Evolutionary conservation across 2,888 invertebrate genomes (phyloP), one percentile per base, ranked within the genome.

Genomic region (Eupithecia vulgata): DNA sequence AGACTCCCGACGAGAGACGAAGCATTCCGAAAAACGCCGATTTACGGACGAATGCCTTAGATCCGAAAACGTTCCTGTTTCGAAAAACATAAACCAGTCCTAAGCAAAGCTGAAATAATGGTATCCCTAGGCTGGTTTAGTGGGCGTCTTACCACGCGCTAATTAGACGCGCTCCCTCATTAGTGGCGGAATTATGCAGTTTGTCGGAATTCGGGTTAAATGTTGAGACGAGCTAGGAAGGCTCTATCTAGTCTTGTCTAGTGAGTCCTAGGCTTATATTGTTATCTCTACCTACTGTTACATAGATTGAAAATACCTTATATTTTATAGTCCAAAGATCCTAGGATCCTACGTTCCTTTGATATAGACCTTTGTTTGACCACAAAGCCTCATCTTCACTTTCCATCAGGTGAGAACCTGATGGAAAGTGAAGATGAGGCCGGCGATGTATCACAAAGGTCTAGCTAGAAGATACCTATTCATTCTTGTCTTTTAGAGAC

Each of bases 111-210:
- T 34, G 42, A 69, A 72, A 57, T 17, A 8, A 5, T 57, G 64
- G 64, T 64, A 34, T 12, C n/a, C n/a, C n/a, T 37, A 65, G 13
- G 7, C 25, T 42, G 65, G 65, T 90, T 91, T 90, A 92, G 91
- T 90, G 88, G 90, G 89, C 92, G 91, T 92, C 93, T 92, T 92
- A 90, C 91, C 87, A 84, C 84, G 88, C 92, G 90, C 92, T 94
- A 94, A 94, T 94, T 94, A 94, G 92, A 92, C 91, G 90, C 90
- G 89, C 87, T 90, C 88, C 90, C 90, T 94, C 94, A 94, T 94
- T 94, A 94, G 93, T 88, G 92, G 90, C 89, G 89, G 90, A 92
- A 93, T 93, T 94, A 94, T 92, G 92, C 92, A 91, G 91, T 93
- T 93, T 92, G 90, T 86, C 83, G 88, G 90, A 88, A 92, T 92